A percentile compares a stretch with the other conserved stretches of the same genome.
These are phyloP conservation scores for Pseudoatta argentina DNA, from an alignment of 1,140 invertebrate species.

Conservation along the genomic window DNA sequence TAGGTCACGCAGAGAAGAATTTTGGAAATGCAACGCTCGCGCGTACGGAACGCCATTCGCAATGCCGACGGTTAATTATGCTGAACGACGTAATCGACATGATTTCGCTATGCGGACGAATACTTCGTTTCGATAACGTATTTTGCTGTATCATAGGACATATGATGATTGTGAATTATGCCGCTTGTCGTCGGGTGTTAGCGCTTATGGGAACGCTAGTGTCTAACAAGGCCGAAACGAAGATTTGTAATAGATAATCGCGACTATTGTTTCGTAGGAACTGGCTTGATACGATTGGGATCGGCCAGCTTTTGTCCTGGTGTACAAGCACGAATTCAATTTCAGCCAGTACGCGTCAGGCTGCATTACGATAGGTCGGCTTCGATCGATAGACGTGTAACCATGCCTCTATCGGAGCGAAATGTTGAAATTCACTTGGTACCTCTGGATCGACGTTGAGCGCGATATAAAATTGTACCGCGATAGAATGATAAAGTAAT, in stretches of 20 bases:
- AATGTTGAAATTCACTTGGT: constrained; percentile 63
- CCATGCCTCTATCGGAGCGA: constrained; percentile 41
- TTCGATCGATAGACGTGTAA: constrained; percentile 55
- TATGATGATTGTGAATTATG: constrained; percentile 31
- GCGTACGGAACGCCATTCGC: not conserved
- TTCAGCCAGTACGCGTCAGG: constrained; percentile 52
- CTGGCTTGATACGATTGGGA: constrained; percentile 42
- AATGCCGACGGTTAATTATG: constrained; percentile 18
- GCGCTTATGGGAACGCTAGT: not conserved
- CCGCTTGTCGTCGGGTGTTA: not conserved
- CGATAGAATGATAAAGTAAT: constrained; percentile 41
- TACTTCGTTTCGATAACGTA: not conserved
- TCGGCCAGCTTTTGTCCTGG: constrained; percentile 58
- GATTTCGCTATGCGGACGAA: not conserved
- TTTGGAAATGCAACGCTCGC: constrained; percentile 8
- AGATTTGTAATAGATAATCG: constrained; percentile 69
- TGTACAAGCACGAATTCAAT: constrained; percentile 63
- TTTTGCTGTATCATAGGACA: constrained; percentile 14
- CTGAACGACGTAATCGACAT: constrained; percentile 34
- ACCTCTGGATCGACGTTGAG: constrained; percentile 42
- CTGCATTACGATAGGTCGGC: constrained; percentile 59
- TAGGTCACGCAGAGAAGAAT: not conserved
- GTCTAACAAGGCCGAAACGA: constrained; percentile 53
- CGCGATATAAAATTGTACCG: constrained; percentile 53
- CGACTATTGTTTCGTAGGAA: constrained; percentile 62